Evolutionary conservation across 2,888 invertebrate genomes (phyloP).

Genomic region (Pyrochroa serraticornis): DNA sequence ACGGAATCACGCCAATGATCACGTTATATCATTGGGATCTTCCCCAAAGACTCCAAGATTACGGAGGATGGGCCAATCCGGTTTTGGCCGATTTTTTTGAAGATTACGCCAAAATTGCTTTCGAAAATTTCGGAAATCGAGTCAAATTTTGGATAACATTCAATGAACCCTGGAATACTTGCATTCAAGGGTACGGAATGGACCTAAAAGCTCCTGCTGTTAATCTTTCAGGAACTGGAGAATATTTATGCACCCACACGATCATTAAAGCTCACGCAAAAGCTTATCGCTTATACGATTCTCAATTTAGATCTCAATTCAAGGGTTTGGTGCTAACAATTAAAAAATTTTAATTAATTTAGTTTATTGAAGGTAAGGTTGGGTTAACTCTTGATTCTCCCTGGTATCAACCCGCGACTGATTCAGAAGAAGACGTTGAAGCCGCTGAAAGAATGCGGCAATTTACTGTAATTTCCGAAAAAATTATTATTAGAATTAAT

Average conservation of each 20-base stretch:
- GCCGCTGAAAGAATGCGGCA: conserved; percentile 59
- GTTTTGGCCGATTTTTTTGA: conserved; percentile 65
- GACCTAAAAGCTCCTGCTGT: conserved; percentile 58
- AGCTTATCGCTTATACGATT: conserved; percentile 56
- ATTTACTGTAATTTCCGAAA: conserved; percentile 30
- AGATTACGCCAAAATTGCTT: conserved; percentile 65
- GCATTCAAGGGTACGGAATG: conserved; percentile 48
- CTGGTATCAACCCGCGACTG: conserved; percentile 60
- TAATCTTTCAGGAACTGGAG: conserved; percentile 60
- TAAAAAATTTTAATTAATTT: too few relatives aligned
- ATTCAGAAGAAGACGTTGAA: conserved; percentile 53
- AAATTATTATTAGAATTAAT: neutral
- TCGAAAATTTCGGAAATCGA: conserved; percentile 62
- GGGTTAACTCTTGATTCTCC: conserved; percentile 59
- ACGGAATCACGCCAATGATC: conserved; percentile 31
- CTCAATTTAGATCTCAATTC: conserved; percentile 10
- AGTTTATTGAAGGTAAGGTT: conserved; percentile 42
- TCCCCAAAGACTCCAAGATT: conserved; percentile 56
- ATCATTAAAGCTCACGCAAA: conserved; percentile 68
- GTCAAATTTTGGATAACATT: conserved; percentile 62
- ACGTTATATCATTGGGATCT: conserved; percentile 62
- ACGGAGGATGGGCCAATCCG: conserved; percentile 71
- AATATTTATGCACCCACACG: conserved; percentile 68
- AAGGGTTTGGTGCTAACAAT: neutral
- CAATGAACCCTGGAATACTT: conserved; percentile 58